phyloP scores from a whole-genome alignment of 2,113 vertebrate genomes.

The Orthochromis malagaraziensis region DNA sequence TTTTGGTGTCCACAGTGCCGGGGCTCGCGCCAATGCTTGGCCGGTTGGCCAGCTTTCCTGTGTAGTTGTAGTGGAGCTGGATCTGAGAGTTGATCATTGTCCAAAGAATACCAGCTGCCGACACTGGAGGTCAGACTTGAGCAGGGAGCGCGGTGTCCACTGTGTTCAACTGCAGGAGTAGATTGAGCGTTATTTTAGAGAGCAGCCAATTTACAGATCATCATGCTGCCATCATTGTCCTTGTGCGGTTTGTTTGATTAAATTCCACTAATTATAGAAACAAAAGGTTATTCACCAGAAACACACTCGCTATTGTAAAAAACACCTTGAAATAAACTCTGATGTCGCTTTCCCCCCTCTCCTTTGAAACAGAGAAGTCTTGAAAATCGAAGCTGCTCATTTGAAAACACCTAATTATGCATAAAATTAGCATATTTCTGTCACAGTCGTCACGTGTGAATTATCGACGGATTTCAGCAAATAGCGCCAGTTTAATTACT shows the following conservation, averaged over 20 bases:
- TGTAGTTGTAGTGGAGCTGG: slow-evolving; percentile 84
- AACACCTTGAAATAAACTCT: not conserved
- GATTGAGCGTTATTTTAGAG: not conserved
- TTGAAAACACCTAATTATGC: not conserved
- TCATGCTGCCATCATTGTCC: not conserved
- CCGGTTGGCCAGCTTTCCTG: slow-evolving; percentile 79
- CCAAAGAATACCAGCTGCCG: not conserved
- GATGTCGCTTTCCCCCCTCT: not conserved
- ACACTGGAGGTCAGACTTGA: slow-evolving; percentile 41
- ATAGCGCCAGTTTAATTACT: not conserved
- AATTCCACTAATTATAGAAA: not conserved
- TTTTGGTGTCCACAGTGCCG: slow-evolving; percentile 62
- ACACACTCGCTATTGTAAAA: not conserved
- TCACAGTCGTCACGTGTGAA: not conserved
- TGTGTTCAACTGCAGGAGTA: not conserved
- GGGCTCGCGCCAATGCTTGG: slow-evolving; percentile 26
- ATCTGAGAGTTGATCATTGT: slow-evolving; percentile 72
- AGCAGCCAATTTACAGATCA: not conserved
- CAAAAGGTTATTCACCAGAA: not conserved
- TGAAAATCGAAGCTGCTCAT: not conserved
- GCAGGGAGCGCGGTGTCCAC: not conserved
- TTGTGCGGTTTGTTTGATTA: not conserved
- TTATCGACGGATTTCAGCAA: not conserved
- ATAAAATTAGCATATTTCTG: not conserved
- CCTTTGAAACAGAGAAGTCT: not conserved